These are phyloP conservation scores for Nemopilema nomurai DNA, from an alignment of 30 jellyfish, hydroid and myxozoan species.

Conservation along the genomic window DNA sequence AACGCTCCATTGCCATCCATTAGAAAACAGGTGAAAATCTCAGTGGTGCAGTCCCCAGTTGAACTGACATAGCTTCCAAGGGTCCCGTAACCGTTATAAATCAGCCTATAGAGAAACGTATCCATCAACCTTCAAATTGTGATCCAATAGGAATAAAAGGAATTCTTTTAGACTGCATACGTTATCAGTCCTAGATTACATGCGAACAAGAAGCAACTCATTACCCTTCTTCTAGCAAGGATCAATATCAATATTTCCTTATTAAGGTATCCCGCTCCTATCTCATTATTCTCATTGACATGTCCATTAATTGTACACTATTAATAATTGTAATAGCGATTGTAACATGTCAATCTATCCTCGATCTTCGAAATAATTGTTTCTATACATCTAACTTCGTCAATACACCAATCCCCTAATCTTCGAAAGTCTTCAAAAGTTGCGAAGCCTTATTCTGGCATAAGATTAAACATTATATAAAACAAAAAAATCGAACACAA, in stretches of 20 bases:
- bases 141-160: neutral
- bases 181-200: neutral
- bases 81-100: slow-evolving; percentile 68
- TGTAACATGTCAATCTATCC: too few relatives aligned
- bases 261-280: too few relatives aligned
- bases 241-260: too few relatives aligned
- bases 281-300: too few relatives aligned
- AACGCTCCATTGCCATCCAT: slow-evolving; percentile 70
- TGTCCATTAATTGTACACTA: too few relatives aligned
- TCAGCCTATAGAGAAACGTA: slow-evolving; percentile 36
- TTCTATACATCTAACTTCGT: too few relatives aligned
- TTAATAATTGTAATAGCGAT: too few relatives aligned
- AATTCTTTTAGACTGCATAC: neutral
- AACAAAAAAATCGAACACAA: too few relatives aligned
- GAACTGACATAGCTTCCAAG: slow-evolving; percentile 67
- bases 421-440: neutral
- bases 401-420: neutral
- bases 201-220: too few relatives aligned
- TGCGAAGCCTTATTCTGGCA: neutral
- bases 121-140: neutral
- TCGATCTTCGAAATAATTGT: too few relatives aligned
- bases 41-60: slow-evolving; percentile 1
- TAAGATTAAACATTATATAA: too few relatives aligned
- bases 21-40: slow-evolving; percentile 52
- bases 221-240: too few relatives aligned